A percentile compares a stretch with the other conserved stretches of the same genome.
Conservation (phyloP, 2,113 vertebrate species). For the Mormyrus lacerda region DNA sequence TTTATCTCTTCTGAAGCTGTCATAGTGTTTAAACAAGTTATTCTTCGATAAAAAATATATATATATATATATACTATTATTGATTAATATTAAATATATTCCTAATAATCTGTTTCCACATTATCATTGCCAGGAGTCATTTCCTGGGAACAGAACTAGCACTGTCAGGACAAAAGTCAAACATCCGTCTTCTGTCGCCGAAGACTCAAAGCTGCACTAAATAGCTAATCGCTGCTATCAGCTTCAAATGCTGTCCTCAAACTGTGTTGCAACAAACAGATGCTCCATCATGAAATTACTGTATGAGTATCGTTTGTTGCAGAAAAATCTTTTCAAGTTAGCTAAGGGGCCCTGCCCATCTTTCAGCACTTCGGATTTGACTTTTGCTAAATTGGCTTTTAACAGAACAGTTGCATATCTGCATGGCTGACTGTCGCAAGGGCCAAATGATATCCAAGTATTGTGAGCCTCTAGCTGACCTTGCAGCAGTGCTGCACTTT, state of each 20-base stretch:
- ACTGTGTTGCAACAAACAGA: neutral
- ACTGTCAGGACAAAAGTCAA: neutral
- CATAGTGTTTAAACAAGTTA: neutral
- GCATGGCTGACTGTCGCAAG: constrained; percentile 30
- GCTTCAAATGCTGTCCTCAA: neutral
- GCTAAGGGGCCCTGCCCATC: constrained; percentile 38
- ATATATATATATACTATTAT: neutral
- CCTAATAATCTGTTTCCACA: neutral
- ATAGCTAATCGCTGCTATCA: neutral
- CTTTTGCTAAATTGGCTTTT: constrained; percentile 40
- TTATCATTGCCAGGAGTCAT: constrained; percentile 5
- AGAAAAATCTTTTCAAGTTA: constrained; percentile 37
- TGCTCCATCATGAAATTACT: constrained; percentile 31
- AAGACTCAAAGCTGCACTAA: neutral
- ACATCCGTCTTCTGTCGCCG: neutral
- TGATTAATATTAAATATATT: neutral
- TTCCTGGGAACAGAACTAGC: neutral
- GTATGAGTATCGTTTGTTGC: constrained; percentile 29
- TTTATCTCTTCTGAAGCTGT: neutral
- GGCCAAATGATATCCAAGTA: constrained; percentile 34
- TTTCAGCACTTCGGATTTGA: constrained; percentile 37
- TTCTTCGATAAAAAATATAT: neutral
- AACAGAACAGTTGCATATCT: constrained; percentile 39
- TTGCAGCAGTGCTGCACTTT: neutral
- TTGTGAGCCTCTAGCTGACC: constrained; percentile 19